phyloP scores from a whole-genome alignment of 1,140 invertebrate genomes.

The Coelopa frigida region DNA sequence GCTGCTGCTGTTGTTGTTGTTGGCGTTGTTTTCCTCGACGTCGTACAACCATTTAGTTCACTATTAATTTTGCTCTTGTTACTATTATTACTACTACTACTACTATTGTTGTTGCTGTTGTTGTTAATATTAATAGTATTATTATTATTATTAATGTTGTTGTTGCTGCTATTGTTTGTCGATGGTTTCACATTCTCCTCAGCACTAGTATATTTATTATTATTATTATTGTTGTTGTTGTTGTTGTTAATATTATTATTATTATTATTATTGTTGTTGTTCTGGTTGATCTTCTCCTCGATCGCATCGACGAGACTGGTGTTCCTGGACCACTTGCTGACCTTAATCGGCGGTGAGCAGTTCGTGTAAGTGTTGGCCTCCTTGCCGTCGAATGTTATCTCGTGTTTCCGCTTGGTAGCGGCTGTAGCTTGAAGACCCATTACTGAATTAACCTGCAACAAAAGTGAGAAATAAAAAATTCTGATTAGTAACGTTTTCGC shows the following conservation, averaged over 20 bases:
- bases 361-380: slow-evolving; percentile 39
- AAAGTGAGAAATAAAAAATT: slow-evolving; percentile 21
- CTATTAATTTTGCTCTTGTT: slow-evolving; percentile 9
- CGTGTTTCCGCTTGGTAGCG: slow-evolving; percentile 59
- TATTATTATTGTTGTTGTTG: slow-evolving; percentile 16
- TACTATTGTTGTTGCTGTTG: slow-evolving; percentile 10
- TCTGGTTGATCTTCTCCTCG: slow-evolving; percentile 23
- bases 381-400: slow-evolving; percentile 44
- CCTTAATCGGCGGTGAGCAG: slow-evolving; percentile 46
- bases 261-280: slow-evolving; percentile 16
- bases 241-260: slow-evolving; percentile 19
- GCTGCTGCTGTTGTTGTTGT: slow-evolving; percentile 5
- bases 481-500: too few relatives aligned
- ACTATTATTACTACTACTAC: slow-evolving; percentile 4
- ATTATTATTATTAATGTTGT: slow-evolving; percentile 8
- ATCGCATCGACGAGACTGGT: slow-evolving; percentile 42
- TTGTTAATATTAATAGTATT: slow-evolving; percentile 1
- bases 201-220: too few relatives aligned
- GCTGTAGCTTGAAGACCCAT: slow-evolving; percentile 69
- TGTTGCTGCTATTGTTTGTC: slow-evolving; percentile 12
- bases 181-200: slow-evolving; percentile 8
- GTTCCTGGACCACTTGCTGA: slow-evolving; percentile 46
- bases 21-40: too few relatives aligned
- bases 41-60: neutral
- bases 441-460: slow-evolving; percentile 64